Conservation (phyloP, 2,113 vertebrate species). For the Sorex araneus region DNA sequence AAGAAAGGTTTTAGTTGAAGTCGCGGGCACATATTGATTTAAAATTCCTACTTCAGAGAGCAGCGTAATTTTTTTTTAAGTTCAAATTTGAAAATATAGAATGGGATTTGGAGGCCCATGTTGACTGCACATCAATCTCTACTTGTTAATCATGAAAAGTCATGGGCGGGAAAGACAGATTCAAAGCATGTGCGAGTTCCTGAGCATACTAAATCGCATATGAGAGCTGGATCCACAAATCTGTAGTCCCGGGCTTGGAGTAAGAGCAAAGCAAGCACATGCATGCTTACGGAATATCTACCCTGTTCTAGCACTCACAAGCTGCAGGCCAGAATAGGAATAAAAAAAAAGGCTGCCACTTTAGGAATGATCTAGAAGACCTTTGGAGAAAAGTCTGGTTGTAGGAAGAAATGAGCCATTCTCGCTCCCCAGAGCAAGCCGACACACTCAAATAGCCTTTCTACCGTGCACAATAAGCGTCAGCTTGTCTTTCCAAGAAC, state of each 20-base stretch:
- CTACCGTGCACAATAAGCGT: constrained; percentile 28
- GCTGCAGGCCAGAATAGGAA: not conserved
- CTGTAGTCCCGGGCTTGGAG: too few relatives aligned
- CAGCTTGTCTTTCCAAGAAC: constrained; percentile 83
- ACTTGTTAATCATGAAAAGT: not conserved
- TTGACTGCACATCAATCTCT: not conserved
- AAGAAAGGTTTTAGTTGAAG: constrained; percentile 67
- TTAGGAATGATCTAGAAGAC: constrained; percentile 31
- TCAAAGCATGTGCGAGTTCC: not conserved
- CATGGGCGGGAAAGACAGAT: not conserved
- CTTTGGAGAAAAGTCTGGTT: constrained; percentile 74
- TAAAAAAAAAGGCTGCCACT: constrained; percentile 42
- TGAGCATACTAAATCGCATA: not conserved
- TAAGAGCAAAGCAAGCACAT: not conserved
- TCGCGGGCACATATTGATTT: constrained; percentile 53
- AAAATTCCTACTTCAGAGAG: constrained; percentile 50
- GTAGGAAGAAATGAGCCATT: constrained; percentile 71
- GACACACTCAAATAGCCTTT: constrained; percentile 74
- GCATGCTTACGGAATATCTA: not conserved
- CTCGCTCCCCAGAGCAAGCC: constrained; percentile 63
- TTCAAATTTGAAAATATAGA: constrained; percentile 53
- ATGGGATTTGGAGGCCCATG: not conserved
- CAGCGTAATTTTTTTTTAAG: constrained; percentile 32
- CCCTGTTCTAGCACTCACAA: not conserved
- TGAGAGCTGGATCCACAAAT: not conserved